Conservation (phyloP, 1,140 invertebrate species). For the Bombus ignitus region DNA sequence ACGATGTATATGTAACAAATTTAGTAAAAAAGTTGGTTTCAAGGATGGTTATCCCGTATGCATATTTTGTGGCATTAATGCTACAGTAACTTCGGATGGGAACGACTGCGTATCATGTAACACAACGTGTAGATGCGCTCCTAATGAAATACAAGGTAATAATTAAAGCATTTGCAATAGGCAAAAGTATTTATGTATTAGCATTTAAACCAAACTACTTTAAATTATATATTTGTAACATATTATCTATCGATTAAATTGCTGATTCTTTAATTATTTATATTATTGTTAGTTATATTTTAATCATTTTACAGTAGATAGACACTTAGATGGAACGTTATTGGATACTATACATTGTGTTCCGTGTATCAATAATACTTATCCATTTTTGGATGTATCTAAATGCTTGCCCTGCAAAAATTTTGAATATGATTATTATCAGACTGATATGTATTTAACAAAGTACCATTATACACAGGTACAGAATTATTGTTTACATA, state of each 20-base stretch:
- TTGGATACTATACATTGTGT: constrained; percentile 77
- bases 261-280: background rate
- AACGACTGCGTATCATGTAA: constrained; percentile 76
- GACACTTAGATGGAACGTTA: constrained; percentile 77
- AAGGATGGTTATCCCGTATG: constrained; percentile 72
- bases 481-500: constrained; percentile 79
- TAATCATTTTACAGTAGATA: constrained; percentile 78
- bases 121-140: constrained; percentile 71
- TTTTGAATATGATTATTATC: constrained; percentile 61
- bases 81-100: constrained; percentile 73
- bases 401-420: constrained; percentile 80
- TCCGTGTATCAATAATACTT: constrained; percentile 79
- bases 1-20: constrained; percentile 71
- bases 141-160: constrained; percentile 77
- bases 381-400: constrained; percentile 75
- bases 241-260: background rate
- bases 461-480: constrained; percentile 66
- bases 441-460: constrained; percentile 70
- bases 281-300: background rate
- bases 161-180: constrained; percentile 1
- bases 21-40: constrained; percentile 71
- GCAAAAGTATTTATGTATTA: constrained; percentile 2
- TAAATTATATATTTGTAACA: background rate
- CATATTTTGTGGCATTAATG: constrained; percentile 68
- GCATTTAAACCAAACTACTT: background rate